These are phyloP conservation scores for Danionella dracula DNA, from an alignment of 2,797 vertebrate species.

Conservation along the genomic window DNA sequence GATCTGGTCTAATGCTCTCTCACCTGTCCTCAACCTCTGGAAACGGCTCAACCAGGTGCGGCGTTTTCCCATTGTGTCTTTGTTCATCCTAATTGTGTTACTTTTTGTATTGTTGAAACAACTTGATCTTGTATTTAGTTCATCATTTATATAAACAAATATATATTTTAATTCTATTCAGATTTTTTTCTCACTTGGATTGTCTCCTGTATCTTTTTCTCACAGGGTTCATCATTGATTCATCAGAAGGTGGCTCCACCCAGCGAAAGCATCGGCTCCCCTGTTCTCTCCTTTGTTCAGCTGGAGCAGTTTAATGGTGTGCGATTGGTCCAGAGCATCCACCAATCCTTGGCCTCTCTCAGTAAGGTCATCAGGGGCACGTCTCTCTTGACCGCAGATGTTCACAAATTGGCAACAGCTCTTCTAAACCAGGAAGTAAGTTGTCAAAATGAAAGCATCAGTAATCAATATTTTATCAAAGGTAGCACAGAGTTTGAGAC, in stretches of 20 bases:
- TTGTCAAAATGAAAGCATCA: no score
- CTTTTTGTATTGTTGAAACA: no score
- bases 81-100: no score
- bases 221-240: constrained; percentile 86
- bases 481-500: no score
- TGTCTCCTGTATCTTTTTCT: neutral
- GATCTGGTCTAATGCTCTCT: constrained; percentile 89
- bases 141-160: no score
- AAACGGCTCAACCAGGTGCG: constrained; percentile 95
- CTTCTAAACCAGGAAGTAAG: constrained; percentile 92
- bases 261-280: constrained; percentile 78
- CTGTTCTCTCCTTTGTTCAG: constrained; percentile 80
- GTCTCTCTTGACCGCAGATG: constrained; percentile 81
- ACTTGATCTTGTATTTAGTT: no score
- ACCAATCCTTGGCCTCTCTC: constrained; percentile 92
- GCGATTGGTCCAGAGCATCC: constrained; percentile 85
- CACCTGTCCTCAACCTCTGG: constrained; percentile 90
- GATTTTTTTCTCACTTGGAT: neutral
- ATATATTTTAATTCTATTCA: neutral
- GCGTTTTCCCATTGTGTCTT: no score
- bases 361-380: constrained; percentile 95
- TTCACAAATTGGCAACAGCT: constrained; percentile 84
- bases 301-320: constrained; percentile 89
- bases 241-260: constrained; percentile 87
- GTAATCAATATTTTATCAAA: no score